Conservation (phyloP, 2,888 invertebrate species). For the Adelphocoris suturalis region DNA sequence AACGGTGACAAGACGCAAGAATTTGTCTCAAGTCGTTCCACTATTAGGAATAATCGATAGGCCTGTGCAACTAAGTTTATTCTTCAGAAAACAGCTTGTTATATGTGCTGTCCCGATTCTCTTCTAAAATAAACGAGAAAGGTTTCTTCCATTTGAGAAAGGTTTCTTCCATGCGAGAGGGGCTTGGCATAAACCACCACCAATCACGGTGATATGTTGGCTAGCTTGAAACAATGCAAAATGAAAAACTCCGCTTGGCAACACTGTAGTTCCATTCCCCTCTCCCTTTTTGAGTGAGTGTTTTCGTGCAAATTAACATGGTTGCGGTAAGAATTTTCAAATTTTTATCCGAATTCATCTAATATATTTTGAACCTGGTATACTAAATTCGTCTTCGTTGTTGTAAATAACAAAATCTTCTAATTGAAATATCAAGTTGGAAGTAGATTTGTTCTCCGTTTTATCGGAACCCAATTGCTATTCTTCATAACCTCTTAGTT, state of each 20-base stretch:
- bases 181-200: not conserved
- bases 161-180: no score
- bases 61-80: no score
- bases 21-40: no score
- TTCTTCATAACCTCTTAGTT: not conserved
- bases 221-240: not conserved
- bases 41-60: no score
- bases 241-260: not conserved
- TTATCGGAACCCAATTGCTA: not conserved
- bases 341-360: not conserved
- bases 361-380: not conserved
- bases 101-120: no score
- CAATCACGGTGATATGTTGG: not conserved
- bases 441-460: not conserved
- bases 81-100: no score
- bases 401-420: no score
- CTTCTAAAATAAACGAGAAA: no score
- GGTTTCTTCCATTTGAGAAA: no score
- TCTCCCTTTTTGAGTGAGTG: not conserved
- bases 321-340: conserved; percentile 21
- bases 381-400: no score
- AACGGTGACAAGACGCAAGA: no score
- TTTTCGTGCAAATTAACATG: conserved; percentile 22
- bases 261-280: not conserved
- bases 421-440: not conserved